Evolutionary conservation across 1,140 invertebrate species (phyloP), one percentile per base, ranked within the genome.

Genomic region (Chrysomallon squamiferum): DNA sequence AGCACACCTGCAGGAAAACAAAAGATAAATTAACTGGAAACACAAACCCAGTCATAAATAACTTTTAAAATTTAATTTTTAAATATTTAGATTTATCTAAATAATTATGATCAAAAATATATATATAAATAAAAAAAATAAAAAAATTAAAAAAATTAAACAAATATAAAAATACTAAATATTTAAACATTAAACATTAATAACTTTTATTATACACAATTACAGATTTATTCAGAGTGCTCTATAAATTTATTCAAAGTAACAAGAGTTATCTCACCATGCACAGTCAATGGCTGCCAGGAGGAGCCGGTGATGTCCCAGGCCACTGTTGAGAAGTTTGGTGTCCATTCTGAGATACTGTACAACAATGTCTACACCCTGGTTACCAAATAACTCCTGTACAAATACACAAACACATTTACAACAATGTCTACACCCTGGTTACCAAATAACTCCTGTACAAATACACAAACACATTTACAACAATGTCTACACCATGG

Each of bases 251-350:
- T n/a, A n/a, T n/a, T n/a, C n/a, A n/a, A n/a, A n/a, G n/a, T n/a
- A n/a, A n/a, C n/a, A 38, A 38, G 35, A 38, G 22, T 2, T 54
- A 33, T 67, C 72, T 64, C 66, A 83, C 85, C 85, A 86, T n/a
- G 84, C 73, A 68, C 77, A 80, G 69, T 86, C 84, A 38, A 86
- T 76, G 33, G 82, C 74, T 4, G 83, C 74, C 32, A 85, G 60
- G 1, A 86, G 62, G 6, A 86, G 71, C n/a, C 78, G 71, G 63
- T 86, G 83, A 64, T 85, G 83, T 27, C 84, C 84, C 18, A 85
- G 72, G 18, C 84, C 84, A 71, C 78, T 80, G 70, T 69, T 79
- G 15, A 86, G 67, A n/a, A 81, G 62, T 47, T 74, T 72, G 2
- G 77, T 74, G 56, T 85, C 75, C 41, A 76, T 84, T 52, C 66